These are phyloP conservation scores for Uropetala carovei DNA, from an alignment of 2,888 invertebrate species.

Conservation along the genomic window DNA sequence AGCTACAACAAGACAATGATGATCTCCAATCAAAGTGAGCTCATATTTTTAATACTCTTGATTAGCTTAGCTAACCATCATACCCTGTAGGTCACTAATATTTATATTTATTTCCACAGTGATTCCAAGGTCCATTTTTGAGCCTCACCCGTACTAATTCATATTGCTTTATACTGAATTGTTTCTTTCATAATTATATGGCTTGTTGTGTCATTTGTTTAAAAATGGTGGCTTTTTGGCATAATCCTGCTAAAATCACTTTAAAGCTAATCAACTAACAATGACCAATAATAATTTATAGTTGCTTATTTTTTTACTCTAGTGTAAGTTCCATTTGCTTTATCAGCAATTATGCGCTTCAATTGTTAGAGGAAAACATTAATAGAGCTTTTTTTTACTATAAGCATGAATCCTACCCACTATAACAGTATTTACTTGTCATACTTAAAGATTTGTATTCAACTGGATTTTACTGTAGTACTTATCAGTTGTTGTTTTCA, in stretches of 20 bases:
- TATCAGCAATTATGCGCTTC: no score
- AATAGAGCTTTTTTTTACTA: no score
- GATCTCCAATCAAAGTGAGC: constrained; percentile 89
- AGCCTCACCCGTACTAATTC: background rate
- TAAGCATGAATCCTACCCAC: no score
- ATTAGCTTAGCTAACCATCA: background rate
- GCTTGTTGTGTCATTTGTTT: constrained; percentile 12
- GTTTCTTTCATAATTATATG: constrained; percentile 5
- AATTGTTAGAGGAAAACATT: no score
- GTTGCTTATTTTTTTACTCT: background rate
- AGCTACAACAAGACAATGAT: constrained; percentile 91
- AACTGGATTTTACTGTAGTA: no score
- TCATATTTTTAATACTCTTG: background rate
- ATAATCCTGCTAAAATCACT: background rate
- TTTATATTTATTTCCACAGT: background rate
- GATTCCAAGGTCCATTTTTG: constrained; percentile 16
- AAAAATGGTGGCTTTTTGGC: background rate
- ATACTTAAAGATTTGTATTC: no score
- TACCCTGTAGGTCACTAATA: background rate
- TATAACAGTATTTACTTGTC: no score
- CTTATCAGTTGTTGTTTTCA: no score
- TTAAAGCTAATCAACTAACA: background rate
- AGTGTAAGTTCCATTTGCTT: no score
- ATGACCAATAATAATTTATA: background rate
- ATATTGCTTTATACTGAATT: constrained; percentile 20